A percentile compares a stretch with the other conserved stretches of the same genome.
These are phyloP conservation scores for Cantharis flavilabris DNA, from an alignment of 2,888 invertebrate species.

Conservation along the genomic window DNA sequence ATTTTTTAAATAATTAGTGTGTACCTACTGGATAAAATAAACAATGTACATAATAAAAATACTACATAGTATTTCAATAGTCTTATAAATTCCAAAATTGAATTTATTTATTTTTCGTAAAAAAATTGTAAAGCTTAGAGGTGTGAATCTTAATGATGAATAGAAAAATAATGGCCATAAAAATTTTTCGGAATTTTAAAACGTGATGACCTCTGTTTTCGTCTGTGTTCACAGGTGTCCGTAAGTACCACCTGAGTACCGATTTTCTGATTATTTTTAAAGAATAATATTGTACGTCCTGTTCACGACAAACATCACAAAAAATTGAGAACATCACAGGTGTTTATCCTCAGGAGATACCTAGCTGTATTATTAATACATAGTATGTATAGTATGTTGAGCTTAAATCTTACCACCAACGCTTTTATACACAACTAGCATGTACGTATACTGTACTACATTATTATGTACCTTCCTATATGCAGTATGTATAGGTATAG, in stretches of 20 bases:
- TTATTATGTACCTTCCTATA: neutral
- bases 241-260: slow-evolving; percentile 41
- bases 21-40: too few species aligned
- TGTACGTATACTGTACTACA: too few species aligned
- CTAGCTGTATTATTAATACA: neutral
- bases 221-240: slow-evolving; percentile 48
- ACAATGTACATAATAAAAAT: too few species aligned
- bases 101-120: neutral
- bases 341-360: slow-evolving; percentile 12
- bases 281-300: slow-evolving; percentile 26
- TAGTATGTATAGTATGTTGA: neutral
- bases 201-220: slow-evolving; percentile 45
- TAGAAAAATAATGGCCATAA: neutral
- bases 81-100: too few species aligned
- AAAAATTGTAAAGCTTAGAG: neutral
- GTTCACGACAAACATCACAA: slow-evolving; percentile 19
- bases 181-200: slow-evolving; percentile 35
- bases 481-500: neutral
- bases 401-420: neutral
- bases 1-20: too few species aligned
- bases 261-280: slow-evolving; percentile 31
- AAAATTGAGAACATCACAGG: slow-evolving; percentile 27
- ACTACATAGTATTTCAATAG: too few species aligned
- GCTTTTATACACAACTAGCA: neutral
- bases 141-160: neutral